Conservation (phyloP, 2,113 vertebrate species). For the Clarias batrachus region DNA sequence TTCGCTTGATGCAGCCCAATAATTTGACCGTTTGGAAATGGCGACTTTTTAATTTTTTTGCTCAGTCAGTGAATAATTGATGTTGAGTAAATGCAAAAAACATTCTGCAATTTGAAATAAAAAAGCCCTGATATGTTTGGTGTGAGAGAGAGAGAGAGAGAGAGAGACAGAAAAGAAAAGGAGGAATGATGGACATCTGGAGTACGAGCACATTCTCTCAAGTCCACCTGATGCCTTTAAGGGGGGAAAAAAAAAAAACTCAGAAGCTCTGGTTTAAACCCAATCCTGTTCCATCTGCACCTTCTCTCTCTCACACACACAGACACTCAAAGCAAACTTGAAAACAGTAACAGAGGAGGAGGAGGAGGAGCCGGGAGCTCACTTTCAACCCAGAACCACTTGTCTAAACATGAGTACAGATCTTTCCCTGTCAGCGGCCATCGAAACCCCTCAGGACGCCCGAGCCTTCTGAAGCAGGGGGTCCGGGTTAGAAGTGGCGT, state of each 20-base stretch:
- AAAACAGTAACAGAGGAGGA: conserved; percentile 34
- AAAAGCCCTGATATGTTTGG: background rate
- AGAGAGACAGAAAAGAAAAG: background rate
- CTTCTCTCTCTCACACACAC: conserved; percentile 6
- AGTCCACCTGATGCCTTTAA: conserved; percentile 49
- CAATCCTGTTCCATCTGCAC: conserved; percentile 30
- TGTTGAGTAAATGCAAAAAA: background rate
- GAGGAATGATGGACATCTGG: conserved; percentile 6
- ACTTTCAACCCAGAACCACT: conserved; percentile 85
- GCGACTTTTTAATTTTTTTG: no score
- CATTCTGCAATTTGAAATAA: background rate
- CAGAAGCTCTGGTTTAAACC: conserved; percentile 34
- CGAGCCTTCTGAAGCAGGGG: conserved; percentile 41
- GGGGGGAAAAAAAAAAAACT: background rate
- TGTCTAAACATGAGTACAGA: conserved; percentile 78
- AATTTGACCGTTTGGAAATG: no score
- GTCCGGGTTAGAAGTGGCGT: conserved; percentile 33
- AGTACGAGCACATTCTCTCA: background rate
- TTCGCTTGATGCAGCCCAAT: no score
- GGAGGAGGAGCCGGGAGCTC: conserved; percentile 23
- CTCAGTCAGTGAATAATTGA: no score
- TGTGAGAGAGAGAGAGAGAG: background rate
- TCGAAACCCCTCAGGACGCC: conserved; percentile 34
- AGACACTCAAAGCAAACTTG: conserved; percentile 46
- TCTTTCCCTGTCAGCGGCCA: conserved; percentile 31